Evolutionary conservation across 2,797 vertebrate genomes (phyloP).

Genomic region (Pelobates cultripes): DNA sequence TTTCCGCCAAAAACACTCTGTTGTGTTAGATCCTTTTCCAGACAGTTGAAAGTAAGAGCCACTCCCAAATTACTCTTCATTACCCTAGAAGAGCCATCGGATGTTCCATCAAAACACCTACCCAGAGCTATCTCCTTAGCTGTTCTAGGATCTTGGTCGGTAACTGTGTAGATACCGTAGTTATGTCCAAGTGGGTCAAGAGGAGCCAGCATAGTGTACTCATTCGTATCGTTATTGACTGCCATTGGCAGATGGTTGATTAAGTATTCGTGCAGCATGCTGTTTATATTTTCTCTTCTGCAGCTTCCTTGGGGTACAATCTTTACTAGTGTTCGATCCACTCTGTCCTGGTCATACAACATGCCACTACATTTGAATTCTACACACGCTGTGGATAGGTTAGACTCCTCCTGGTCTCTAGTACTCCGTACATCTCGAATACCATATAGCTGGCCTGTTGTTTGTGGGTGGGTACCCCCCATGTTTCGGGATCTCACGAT

Average conservation of each 20-base stretch:
- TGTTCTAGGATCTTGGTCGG: conserved; percentile 91
- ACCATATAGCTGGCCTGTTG: conserved; percentile 89
- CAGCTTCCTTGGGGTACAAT: conserved; percentile 94
- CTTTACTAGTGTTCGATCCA: conserved; percentile 93
- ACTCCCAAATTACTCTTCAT: conserved; percentile 92
- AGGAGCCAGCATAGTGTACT: conserved; percentile 96
- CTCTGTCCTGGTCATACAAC: conserved; percentile 93
- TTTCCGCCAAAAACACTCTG: conserved; percentile 85
- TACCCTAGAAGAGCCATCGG: conserved; percentile 87
- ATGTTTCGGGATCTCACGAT: conserved; percentile 92
- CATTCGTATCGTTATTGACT: conserved; percentile 94
- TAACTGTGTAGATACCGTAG: conserved; percentile 97
- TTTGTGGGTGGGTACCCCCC: conserved; percentile 93
- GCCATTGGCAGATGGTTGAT: conserved; percentile 94
- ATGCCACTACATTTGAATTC: conserved; percentile 98
- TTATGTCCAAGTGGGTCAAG: conserved; percentile 96
- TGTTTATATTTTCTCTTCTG: conserved; percentile 85
- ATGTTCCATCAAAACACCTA: conserved; percentile 94
- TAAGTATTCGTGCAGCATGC: conserved; percentile 94
- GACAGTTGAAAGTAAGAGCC: conserved; percentile 89
- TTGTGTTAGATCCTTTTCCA: conserved; percentile 74
- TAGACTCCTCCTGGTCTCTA: conserved; percentile 77
- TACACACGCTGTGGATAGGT: conserved; percentile 86
- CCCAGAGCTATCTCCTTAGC: conserved; percentile 97
- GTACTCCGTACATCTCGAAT: conserved; percentile 92